phyloP scores from a whole-genome alignment of 1,140 invertebrate species.

The Hormaphis cornu region DNA sequence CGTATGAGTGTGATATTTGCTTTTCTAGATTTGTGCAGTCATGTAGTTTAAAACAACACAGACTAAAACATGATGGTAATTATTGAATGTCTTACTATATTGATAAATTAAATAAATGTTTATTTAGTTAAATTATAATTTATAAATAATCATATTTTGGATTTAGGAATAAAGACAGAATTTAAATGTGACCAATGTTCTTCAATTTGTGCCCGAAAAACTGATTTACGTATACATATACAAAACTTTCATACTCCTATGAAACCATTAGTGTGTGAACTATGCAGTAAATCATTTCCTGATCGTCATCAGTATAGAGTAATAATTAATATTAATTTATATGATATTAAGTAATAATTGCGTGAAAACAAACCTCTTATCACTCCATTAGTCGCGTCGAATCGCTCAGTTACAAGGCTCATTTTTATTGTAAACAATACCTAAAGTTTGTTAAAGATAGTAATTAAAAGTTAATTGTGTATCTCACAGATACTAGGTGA shows the following conservation, averaged over 20 bases:
- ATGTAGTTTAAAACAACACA: slow-evolving; percentile 91
- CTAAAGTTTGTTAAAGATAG: no score
- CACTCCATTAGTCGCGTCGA: no score
- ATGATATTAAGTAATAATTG: no score
- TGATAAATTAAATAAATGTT: neutral
- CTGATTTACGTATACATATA: slow-evolving; percentile 90
- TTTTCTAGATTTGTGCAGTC: slow-evolving; percentile 88
- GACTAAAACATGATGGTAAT: slow-evolving; percentile 84
- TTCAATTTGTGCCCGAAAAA: slow-evolving; percentile 91
- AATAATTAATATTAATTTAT: no score
- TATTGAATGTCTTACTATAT: slow-evolving; percentile 30
- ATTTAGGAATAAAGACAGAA: slow-evolving; percentile 82
- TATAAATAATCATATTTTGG: no score
- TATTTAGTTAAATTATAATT: slow-evolving; percentile 13
- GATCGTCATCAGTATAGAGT: slow-evolving; percentile 60
- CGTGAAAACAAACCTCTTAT: no score
- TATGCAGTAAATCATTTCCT: slow-evolving; percentile 85
- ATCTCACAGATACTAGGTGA: no score
- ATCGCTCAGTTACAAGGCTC: no score
- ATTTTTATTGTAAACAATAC: no score
- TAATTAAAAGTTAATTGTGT: no score
- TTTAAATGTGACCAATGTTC: slow-evolving; percentile 93
- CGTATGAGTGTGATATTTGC: slow-evolving; percentile 89
- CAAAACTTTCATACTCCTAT: slow-evolving; percentile 93
- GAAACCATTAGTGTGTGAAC: slow-evolving; percentile 80